These are phyloP conservation scores for Triops longicaudatus DNA, from an alignment of 1,140 invertebrate species.

Conservation along the genomic window DNA sequence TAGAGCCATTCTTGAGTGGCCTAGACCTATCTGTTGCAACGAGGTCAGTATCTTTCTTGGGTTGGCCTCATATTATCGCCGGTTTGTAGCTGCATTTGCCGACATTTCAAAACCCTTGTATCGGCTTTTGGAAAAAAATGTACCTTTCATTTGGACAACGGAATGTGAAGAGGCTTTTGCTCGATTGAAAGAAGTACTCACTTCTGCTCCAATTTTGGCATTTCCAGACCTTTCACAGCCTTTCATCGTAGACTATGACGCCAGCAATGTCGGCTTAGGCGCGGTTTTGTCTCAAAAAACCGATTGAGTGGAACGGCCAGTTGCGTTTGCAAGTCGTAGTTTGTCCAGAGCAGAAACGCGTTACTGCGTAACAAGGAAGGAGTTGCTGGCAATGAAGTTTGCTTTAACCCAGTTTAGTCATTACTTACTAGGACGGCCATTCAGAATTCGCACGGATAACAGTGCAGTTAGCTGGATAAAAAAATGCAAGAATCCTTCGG, in stretches of 20 bases:
- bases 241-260: neutral
- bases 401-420: neutral
- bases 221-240: neutral
- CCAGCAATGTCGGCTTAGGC: neutral
- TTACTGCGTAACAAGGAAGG: neutral
- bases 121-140: no score
- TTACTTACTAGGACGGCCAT: neutral
- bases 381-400: neutral
- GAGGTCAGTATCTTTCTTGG: no score
- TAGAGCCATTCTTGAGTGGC: conserved; percentile 33
- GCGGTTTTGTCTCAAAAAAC: neutral
- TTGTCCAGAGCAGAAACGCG: neutral
- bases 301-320: neutral
- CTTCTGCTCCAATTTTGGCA: neutral
- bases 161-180: no score
- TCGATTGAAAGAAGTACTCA: no score
- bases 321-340: neutral
- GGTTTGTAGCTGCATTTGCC: no score
- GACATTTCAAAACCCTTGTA: no score
- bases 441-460: no score
- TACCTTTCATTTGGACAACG: no score
- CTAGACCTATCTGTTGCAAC: no score
- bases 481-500: no score
- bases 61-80: no score
- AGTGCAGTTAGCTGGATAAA: no score